Conservation (phyloP, 2,888 invertebrate species). For the Epicampocera succincta region DNA sequence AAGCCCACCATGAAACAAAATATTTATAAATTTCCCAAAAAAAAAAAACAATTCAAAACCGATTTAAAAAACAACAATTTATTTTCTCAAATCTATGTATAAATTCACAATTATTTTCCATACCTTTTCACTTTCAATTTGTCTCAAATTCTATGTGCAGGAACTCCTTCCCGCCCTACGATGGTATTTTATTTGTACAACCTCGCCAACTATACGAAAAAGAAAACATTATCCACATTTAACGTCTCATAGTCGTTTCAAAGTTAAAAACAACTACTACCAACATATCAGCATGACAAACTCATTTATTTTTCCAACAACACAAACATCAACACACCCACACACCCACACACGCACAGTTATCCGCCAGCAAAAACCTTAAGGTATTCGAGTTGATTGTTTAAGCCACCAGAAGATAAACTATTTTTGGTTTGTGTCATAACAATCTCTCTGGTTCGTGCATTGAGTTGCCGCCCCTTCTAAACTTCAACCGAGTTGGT, state of each 20-base stretch:
- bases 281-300: not conserved
- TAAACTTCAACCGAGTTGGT: not conserved
- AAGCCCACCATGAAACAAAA: too few relatives aligned
- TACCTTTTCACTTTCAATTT: conserved; percentile 1
- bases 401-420: conserved; percentile 49
- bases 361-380: not conserved
- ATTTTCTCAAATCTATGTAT: not conserved
- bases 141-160: not conserved
- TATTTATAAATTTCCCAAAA: too few relatives aligned
- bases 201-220: not conserved
- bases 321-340: too few relatives aligned
- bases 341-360: not conserved
- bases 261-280: not conserved
- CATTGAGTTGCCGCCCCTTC: not conserved
- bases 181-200: not conserved
- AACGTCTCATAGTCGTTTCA: conserved; percentile 13
- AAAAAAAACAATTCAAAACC: too few relatives aligned
- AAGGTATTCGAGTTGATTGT: conserved; percentile 28
- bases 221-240: not conserved
- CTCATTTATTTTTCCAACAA: not conserved
- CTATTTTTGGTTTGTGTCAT: conserved; percentile 32
- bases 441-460: conserved; percentile 5
- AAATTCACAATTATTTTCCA: not conserved
- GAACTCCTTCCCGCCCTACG: not conserved
- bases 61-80: too few relatives aligned